Conservation (phyloP, 2,888 invertebrate species). For the Dexiosoma caninum region DNA sequence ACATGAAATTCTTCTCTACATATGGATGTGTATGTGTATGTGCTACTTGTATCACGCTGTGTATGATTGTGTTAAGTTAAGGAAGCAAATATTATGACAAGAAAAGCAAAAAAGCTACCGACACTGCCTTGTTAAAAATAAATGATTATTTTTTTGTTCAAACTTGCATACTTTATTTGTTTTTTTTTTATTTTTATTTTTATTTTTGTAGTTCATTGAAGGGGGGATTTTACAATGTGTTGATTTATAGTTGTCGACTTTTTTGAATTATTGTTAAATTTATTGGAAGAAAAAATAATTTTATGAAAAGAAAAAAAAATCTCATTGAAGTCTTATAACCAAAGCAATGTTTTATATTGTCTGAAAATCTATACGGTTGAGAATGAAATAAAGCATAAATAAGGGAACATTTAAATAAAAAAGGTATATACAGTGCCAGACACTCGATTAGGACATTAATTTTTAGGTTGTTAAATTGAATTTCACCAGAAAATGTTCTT, state of each 20-base stretch:
- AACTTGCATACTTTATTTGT: no score
- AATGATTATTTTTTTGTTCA: constrained; percentile 28
- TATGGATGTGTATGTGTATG: no score
- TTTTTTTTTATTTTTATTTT: no score
- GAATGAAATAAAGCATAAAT: constrained; percentile 17
- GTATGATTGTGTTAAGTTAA: constrained; percentile 33
- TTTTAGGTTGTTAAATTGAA: no score
- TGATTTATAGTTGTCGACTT: constrained; percentile 68
- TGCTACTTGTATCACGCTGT: constrained; percentile 39
- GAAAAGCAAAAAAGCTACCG: constrained; percentile 44
- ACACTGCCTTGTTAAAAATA: constrained; percentile 44
- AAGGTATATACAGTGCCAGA: not conserved
- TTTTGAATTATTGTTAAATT: constrained; percentile 68
- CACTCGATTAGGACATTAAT: no score
- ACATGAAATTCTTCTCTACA: constrained; percentile 35
- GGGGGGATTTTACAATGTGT: constrained; percentile 57
- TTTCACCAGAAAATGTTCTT: no score
- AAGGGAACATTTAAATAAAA: constrained; percentile 8
- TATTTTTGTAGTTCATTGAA: constrained; percentile 21
- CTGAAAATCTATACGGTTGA: constrained; percentile 10
- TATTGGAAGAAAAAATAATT: constrained; percentile 62
- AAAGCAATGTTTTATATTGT: constrained; percentile 1
- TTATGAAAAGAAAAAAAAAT: not conserved
- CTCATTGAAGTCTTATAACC: constrained; percentile 57
- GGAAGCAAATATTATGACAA: constrained; percentile 55